Evolutionary conservation across 2,888 invertebrate genomes (phyloP).

Genomic region (Euphydryas editha): DNA sequence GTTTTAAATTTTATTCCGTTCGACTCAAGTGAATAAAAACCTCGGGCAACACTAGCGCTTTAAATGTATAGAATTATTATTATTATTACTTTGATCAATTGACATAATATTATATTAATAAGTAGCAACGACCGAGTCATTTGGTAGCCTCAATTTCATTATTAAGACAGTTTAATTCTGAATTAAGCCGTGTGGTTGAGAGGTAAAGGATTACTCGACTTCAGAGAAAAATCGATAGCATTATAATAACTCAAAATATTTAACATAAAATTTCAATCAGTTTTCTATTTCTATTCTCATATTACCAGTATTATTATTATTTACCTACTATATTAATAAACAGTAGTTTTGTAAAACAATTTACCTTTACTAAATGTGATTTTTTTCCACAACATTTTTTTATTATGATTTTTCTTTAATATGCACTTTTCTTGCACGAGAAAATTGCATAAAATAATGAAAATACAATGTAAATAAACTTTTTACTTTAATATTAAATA

Average conservation of each 20-base stretch:
- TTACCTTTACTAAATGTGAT: too few species aligned
- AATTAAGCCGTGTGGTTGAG: slow-evolving; percentile 16
- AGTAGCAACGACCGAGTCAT: background rate
- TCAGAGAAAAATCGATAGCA: background rate
- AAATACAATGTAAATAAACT: too few species aligned
- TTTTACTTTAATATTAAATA: too few species aligned
- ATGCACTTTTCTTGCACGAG: too few species aligned
- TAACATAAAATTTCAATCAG: background rate
- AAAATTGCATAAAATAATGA: too few species aligned
- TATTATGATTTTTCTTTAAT: too few species aligned
- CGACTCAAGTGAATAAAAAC: background rate
- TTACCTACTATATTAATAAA: too few species aligned
- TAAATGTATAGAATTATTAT: background rate
- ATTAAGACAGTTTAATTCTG: slow-evolving; percentile 20
- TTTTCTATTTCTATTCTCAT: background rate
- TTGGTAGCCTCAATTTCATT: slow-evolving; percentile 1
- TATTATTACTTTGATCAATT: slow-evolving; percentile 3
- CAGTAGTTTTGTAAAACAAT: too few species aligned
- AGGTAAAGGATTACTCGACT: slow-evolving; percentile 15
- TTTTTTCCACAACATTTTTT: too few species aligned
- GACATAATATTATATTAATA: slow-evolving; percentile 11
- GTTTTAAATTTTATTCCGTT: slow-evolving; percentile 1
- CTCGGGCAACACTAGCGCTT: slow-evolving; percentile 10
- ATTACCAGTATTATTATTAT: background rate
- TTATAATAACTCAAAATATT: too few species aligned